Conservation (phyloP, 2,888 invertebrate species). For the Clostera curtula region DNA sequence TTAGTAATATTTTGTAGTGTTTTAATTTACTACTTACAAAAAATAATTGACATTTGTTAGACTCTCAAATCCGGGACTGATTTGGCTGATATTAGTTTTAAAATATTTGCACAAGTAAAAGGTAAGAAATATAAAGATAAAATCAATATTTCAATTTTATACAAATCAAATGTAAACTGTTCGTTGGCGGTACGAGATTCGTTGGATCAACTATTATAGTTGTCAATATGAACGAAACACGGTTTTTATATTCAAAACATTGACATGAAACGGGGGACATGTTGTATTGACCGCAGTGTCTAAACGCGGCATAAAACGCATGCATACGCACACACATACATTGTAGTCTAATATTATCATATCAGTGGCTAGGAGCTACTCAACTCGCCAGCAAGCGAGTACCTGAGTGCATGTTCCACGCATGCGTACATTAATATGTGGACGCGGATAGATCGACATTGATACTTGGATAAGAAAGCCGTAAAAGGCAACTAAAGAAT, state of each 20-base stretch:
- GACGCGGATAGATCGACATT: constrained; percentile 29
- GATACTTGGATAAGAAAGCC: constrained; percentile 48
- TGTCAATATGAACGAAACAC: constrained; percentile 6
- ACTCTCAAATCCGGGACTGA: no score
- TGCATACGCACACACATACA: constrained; percentile 26
- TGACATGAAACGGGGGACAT: neutral
- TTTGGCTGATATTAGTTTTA: no score
- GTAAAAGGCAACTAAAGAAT: no score
- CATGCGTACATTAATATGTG: constrained; percentile 52
- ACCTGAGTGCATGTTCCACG: constrained; percentile 54
- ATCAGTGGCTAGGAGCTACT: constrained; percentile 35
- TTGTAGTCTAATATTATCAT: constrained; percentile 50
- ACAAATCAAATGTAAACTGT: no score
- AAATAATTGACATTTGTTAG: neutral
- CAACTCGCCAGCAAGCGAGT: no score
- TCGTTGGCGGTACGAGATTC: no score
- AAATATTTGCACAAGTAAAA: no score
- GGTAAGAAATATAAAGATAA: no score
- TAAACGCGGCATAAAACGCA: constrained; percentile 24
- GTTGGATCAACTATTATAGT: no score
- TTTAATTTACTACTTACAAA: neutral
- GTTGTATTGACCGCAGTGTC: constrained; percentile 14
- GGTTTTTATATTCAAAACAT: neutral
- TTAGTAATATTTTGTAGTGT: neutral
- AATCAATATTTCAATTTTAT: no score